Conservation (phyloP, 2,113 vertebrate species). For the Alouatta palliata region DNA sequence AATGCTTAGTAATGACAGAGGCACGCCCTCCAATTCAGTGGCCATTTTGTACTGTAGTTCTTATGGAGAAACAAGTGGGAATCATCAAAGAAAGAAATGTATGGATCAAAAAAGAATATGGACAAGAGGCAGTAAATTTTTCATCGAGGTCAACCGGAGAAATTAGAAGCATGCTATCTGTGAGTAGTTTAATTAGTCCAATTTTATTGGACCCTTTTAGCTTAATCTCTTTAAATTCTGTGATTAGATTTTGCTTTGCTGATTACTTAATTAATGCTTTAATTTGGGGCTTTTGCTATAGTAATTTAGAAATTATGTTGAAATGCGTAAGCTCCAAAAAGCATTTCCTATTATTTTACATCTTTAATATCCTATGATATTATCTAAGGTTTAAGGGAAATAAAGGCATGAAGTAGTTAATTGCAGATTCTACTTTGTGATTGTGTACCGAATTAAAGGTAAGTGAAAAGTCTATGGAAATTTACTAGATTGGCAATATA, state of each 20-base stretch:
- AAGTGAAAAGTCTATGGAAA: slow-evolving; percentile 29
- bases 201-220: slow-evolving; percentile 42
- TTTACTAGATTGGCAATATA: background rate
- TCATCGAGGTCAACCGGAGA: slow-evolving; percentile 6
- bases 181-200: slow-evolving; percentile 59
- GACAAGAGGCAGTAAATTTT: background rate
- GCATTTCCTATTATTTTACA: slow-evolving; percentile 31
- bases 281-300: background rate
- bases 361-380: slow-evolving; percentile 15
- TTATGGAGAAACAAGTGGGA: slow-evolving; percentile 68
- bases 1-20: slow-evolving; percentile 75
- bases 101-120: slow-evolving; percentile 18
- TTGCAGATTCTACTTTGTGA: slow-evolving; percentile 54
- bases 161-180: slow-evolving; percentile 59
- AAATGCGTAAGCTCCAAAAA: slow-evolving; percentile 43
- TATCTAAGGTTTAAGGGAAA: background rate
- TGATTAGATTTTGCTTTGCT: slow-evolving; percentile 61
- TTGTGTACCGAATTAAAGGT: background rate
- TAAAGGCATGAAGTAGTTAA: background rate
- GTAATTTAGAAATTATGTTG: slow-evolving; percentile 9
- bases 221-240: slow-evolving; percentile 37
- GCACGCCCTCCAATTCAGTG: slow-evolving; percentile 61
- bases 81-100: slow-evolving; percentile 6
- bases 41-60: slow-evolving; percentile 68
- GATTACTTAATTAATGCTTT: slow-evolving; percentile 5